These are phyloP conservation scores for Antennarius maculatus DNA, from an alignment of 2,797 vertebrate genomes.

Conservation along the genomic window DNA sequence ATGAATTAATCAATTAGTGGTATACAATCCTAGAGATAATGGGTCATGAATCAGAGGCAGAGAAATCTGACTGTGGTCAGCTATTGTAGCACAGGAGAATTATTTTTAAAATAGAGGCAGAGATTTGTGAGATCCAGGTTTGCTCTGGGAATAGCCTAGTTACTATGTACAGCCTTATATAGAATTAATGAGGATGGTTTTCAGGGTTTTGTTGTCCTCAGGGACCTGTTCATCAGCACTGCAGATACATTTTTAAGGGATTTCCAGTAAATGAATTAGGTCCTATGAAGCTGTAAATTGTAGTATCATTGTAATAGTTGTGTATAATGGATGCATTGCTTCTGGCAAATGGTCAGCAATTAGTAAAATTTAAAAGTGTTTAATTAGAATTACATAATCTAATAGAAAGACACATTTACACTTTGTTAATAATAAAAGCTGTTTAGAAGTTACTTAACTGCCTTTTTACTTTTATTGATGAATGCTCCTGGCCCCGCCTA, in stretches of 20 bases:
- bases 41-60: neutral
- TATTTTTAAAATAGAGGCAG: slow-evolving; percentile 2
- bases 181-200: slow-evolving; percentile 66
- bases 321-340: slow-evolving; percentile 3
- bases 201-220: slow-evolving; percentile 46
- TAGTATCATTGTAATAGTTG: neutral
- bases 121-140: slow-evolving; percentile 27
- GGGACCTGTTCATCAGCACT: slow-evolving; percentile 20
- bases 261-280: slow-evolving; percentile 22
- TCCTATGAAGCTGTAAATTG: slow-evolving; percentile 28
- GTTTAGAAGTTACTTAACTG: too few relatives aligned
- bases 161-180: slow-evolving; percentile 60
- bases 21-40: neutral
- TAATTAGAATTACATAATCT: neutral
- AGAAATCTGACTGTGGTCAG: slow-evolving; percentile 3
- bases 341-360: neutral
- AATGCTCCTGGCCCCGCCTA: too few relatives aligned
- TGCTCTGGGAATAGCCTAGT: slow-evolving; percentile 67
- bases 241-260: slow-evolving; percentile 33
- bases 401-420: too few relatives aligned
- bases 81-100: slow-evolving; percentile 15
- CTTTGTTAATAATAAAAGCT: too few relatives aligned
- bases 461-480: too few relatives aligned
- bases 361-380: neutral
- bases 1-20: neutral